Percentiles rank a stretch among this genome's conserved stretches.
Evolutionary conservation across 2,797 vertebrate species (phyloP).

Genomic region (Eulemur rubriventer): DNA sequence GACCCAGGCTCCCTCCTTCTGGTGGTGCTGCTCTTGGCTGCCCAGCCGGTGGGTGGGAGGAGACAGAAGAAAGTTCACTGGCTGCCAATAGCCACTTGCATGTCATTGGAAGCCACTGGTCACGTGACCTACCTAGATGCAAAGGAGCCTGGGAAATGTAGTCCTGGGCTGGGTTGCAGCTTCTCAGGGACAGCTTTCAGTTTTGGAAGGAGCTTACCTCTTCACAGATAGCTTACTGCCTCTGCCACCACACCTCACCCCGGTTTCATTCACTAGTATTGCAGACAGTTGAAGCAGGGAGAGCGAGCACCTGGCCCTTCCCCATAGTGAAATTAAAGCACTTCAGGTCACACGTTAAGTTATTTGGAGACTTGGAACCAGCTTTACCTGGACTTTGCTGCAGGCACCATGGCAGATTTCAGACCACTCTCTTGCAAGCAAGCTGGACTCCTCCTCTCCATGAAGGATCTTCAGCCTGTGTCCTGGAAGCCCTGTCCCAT

Average conservation of each 20-base stretch:
- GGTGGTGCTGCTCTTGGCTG: background rate
- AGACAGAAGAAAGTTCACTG: background rate
- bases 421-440: background rate
- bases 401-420: background rate
- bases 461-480: no score
- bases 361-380: background rate
- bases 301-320: background rate
- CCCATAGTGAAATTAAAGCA: background rate
- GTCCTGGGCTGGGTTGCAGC: background rate
- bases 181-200: background rate
- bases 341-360: fast-evolving
- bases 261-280: no score
- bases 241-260: fast-evolving
- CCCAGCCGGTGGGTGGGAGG: background rate
- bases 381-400: fast-evolving
- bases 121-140: background rate
- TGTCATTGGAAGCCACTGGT: background rate
- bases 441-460: no score
- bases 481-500: fast-evolving
- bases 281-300: no score
- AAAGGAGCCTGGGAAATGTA: slow-evolving; percentile 41
- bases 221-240: background rate
- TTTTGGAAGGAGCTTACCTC: background rate
- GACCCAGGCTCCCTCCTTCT: background rate
- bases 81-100: fast-evolving